Evolutionary conservation across 2,113 vertebrate species (phyloP), one percentile per base, ranked within the genome.

Genomic region (Osmerus eperlanus): DNA sequence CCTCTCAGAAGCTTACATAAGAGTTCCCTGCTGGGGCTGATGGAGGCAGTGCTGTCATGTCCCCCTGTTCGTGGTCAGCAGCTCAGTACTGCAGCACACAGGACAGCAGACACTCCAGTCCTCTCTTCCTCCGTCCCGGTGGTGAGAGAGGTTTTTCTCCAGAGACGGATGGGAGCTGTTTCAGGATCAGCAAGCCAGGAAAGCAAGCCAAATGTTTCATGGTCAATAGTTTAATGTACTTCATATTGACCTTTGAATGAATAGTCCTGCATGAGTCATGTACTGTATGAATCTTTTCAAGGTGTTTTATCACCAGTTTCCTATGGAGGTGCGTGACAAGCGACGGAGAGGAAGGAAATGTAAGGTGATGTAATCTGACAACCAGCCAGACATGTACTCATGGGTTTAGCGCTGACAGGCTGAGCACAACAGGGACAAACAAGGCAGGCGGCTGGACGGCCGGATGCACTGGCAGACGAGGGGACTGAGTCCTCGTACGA

Each of bases 291-390:
- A 11, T 9, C 41, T 47, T 47, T 47, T 47, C 8, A 47, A 47
- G 41, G 41, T 9, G 41, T 47, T 47, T 12, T 47, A 47, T 47
- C 41, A 12, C 41, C 9, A 47, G 54, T 52, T 60, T 70, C 18
- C 59, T 16, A 70, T 55, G 28, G 23, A 55, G 29, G 32, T 21
- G 56, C 12, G 29, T 29, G 28, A 12, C 36, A 21, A 15, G 19
- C 47, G 21, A 55, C 4, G 16, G 47, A 36, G 29, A 21, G 41
- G 32, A 67, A 25, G 66, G 21, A 54, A 47, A 47, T 7, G 41
- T 47, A 47, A 47, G 41, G 41, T 47, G 41, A 68, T 25, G 16
- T 53, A 28, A 55, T 55, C 14, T 29, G 67, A 68, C 52, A 68
- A 28, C 12, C 25, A 68, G 53, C 52, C 21, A 56, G 52, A 56